phyloP scores from a whole-genome alignment of 2,888 invertebrate species.

The Leptinotarsa juncta region DNA sequence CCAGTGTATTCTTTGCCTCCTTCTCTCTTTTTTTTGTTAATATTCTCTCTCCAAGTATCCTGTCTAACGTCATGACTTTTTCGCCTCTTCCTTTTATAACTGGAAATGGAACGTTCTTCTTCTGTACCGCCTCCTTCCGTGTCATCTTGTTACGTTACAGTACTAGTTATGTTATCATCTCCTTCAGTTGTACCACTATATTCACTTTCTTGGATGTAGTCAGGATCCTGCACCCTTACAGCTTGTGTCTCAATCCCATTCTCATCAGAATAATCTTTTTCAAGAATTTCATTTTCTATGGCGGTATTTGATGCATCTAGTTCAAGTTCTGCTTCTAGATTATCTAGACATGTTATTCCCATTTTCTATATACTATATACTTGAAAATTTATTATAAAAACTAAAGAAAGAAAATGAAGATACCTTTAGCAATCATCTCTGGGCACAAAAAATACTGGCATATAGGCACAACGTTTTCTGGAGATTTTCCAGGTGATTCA shows the following conservation, averaged over 20 bases:
- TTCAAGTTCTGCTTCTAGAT: constrained; percentile 29
- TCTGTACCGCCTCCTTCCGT: constrained; percentile 29
- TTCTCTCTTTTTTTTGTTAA: constrained; percentile 16
- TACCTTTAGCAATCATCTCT: neutral
- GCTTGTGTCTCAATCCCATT: neutral
- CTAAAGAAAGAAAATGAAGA: constrained; percentile 5
- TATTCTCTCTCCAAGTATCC: too few relatives aligned
- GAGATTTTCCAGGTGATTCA: neutral
- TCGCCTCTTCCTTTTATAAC: constrained; percentile 26
- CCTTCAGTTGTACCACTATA: constrained; percentile 28
- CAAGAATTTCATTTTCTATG: constrained; percentile 17
- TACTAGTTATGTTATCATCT: constrained; percentile 32
- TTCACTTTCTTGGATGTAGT: too few relatives aligned
- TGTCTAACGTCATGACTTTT: constrained; percentile 2
- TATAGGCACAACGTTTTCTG: neutral
- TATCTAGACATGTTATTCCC: constrained; percentile 25
- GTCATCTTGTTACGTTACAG: constrained; percentile 25
- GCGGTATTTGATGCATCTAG: constrained; percentile 19
- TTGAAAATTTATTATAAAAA: constrained; percentile 12
- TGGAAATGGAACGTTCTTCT: constrained; percentile 29
- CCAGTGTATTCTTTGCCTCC: constrained; percentile 14
- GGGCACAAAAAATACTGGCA: neutral
- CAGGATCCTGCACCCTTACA: too few relatives aligned
- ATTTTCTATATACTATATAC: neutral
- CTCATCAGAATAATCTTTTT: constrained; percentile 24